Evolutionary conservation across 92 coral and sea anemone species (phyloP).

Genomic region (Bergia puertoricense): DNA sequence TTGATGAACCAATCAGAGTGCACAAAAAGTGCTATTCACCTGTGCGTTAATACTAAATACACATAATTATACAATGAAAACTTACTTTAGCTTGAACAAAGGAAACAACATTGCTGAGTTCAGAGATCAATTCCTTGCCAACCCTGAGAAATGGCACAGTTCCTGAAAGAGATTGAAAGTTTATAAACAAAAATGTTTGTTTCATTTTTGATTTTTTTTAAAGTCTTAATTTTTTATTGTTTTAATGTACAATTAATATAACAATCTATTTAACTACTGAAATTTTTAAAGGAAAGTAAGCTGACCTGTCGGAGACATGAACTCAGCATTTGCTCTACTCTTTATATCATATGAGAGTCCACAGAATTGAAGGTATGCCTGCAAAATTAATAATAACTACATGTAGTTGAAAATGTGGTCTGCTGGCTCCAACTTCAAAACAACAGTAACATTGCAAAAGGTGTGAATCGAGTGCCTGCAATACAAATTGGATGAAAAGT

Average conservation of each 20-base stretch:
- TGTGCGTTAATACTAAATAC: too few species aligned
- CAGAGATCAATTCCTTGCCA: constrained; percentile 33
- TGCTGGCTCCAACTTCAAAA: too few species aligned
- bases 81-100: constrained; percentile 24
- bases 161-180: not conserved
- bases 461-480: too few species aligned
- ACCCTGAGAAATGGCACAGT: constrained; percentile 37
- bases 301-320: constrained; percentile 87
- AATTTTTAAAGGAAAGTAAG: too few species aligned
- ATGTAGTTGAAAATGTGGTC: too few species aligned
- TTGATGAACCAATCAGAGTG: not conserved
- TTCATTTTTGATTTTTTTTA: too few species aligned
- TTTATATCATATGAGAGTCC: constrained; percentile 55
- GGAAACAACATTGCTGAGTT: constrained; percentile 14
- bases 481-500: too few species aligned
- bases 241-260: not conserved
- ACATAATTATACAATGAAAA: not conserved
- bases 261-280: too few species aligned
- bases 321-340: constrained; percentile 72
- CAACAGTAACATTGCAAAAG: too few species aligned
- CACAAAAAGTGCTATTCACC: too few species aligned
- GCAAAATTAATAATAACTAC: not conserved
- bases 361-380: constrained; percentile 74
- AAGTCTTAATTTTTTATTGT: not conserved
- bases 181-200: too few species aligned